phyloP scores from a whole-genome alignment of 2,797 vertebrate genomes.

The Enteromius anoplus region DNA sequence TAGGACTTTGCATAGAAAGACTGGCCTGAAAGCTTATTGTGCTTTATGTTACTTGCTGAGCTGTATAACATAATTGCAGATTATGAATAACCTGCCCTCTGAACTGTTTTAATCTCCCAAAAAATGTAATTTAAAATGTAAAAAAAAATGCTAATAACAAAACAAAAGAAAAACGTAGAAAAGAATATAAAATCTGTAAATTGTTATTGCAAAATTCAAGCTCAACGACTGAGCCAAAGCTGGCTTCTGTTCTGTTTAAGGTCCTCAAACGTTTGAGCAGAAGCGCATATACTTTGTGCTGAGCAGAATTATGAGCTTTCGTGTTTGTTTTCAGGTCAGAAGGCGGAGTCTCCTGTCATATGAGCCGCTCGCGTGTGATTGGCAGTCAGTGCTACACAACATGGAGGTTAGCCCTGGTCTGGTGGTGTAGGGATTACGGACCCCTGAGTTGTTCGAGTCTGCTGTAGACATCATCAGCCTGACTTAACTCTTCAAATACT shows the following conservation, averaged over 20 bases:
- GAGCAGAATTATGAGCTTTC: slow-evolving; percentile 31
- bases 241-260: background rate
- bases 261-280: background rate
- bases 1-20: slow-evolving; percentile 54
- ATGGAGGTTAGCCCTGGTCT: slow-evolving; percentile 34
- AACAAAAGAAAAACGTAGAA: slow-evolving; percentile 79
- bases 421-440: slow-evolving; percentile 68
- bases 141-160: slow-evolving; percentile 62
- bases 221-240: slow-evolving; percentile 1
- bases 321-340: slow-evolving; percentile 32
- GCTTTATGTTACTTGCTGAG: slow-evolving; percentile 59
- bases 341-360: slow-evolving; percentile 31
- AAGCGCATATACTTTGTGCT: slow-evolving; percentile 4
- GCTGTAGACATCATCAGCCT: slow-evolving; percentile 85
- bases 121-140: background rate
- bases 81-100: background rate
- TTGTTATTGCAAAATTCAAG: slow-evolving; percentile 42
- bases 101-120: slow-evolving; percentile 41
- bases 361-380: slow-evolving; percentile 36
- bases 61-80: slow-evolving; percentile 66
- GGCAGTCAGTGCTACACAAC: slow-evolving; percentile 38
- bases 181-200: slow-evolving; percentile 68
- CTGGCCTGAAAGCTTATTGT: slow-evolving; percentile 62
- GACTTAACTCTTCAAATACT: slow-evolving; percentile 90
- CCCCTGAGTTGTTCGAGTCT: slow-evolving; percentile 86